Evolutionary conservation across 2,888 invertebrate genomes (phyloP).

Genomic region (Meliscaeva auricollis): DNA sequence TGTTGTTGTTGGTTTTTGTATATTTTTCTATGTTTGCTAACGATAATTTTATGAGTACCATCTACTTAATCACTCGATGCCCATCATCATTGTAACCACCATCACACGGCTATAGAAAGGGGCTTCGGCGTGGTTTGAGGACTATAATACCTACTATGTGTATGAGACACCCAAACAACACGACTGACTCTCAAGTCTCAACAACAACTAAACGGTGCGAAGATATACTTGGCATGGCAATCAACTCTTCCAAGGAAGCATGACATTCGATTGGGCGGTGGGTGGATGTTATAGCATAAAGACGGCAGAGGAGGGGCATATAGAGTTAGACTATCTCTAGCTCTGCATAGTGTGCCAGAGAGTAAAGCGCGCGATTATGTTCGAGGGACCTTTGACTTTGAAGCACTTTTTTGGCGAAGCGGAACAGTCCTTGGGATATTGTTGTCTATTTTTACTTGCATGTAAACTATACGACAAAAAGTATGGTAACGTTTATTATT

Average conservation of each 20-base stretch:
- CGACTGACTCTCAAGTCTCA: constrained; percentile 23
- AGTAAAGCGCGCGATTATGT: constrained; percentile 62
- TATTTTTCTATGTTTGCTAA: constrained; percentile 64
- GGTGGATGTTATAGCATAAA: constrained; percentile 36
- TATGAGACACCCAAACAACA: constrained; percentile 30
- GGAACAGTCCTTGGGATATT: constrained; percentile 55
- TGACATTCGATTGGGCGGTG: constrained; percentile 66
- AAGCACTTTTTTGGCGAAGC: constrained; percentile 59
- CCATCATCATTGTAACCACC: constrained; percentile 71
- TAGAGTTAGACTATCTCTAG: background rate
- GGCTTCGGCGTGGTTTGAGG: constrained; percentile 39
- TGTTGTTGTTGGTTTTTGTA: constrained; percentile 7
- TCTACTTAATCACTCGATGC: constrained; percentile 75
- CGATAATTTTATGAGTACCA: constrained; percentile 75
- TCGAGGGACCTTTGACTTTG: constrained; percentile 71
- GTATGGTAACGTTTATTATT: constrained; percentile 18
- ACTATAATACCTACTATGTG: too few relatives aligned
- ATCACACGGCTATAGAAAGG: constrained; percentile 60
- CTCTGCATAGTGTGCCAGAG: constrained; percentile 37
- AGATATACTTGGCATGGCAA: constrained; percentile 64
- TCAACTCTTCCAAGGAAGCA: constrained; percentile 58
- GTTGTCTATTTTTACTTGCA: constrained; percentile 30
- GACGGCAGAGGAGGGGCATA: constrained; percentile 28
- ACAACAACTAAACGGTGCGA: constrained; percentile 54
- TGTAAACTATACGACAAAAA: constrained; percentile 18